Conservation (phyloP, 2,888 invertebrate species). For the Balanococcus diminutus region DNA sequence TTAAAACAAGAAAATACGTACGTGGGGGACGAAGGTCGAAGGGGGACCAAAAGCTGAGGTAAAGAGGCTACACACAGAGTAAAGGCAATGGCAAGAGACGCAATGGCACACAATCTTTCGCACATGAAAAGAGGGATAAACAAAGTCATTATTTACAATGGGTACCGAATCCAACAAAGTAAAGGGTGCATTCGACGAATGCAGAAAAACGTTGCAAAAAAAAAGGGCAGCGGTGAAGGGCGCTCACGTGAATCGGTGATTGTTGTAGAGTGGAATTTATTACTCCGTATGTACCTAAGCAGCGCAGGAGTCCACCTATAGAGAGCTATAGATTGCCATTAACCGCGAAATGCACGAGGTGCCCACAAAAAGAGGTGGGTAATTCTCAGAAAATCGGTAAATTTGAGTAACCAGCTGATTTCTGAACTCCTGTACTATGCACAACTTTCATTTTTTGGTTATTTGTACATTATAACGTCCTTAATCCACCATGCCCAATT, state of each 20-base stretch:
- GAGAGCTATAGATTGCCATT: not conserved
- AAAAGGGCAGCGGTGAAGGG: not conserved
- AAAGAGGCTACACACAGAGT: not conserved
- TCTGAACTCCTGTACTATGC: too few relatives aligned
- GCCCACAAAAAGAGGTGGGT: not conserved
- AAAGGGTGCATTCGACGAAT: slow-evolving; percentile 49
- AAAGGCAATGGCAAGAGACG: not conserved
- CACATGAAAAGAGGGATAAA: slow-evolving; percentile 44
- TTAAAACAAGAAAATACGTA: not conserved
- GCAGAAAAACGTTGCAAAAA: not conserved
- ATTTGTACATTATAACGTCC: too few relatives aligned
- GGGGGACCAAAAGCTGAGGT: too few relatives aligned
- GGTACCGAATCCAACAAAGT: not conserved
- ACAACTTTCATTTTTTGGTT: not conserved
- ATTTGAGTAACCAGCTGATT: too few relatives aligned
- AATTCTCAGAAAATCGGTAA: too few relatives aligned
- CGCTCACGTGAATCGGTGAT: not conserved
- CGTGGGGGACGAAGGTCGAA: not conserved
- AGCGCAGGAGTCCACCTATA: too few relatives aligned
- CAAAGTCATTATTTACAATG: slow-evolving; percentile 52
- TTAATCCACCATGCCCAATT: too few relatives aligned
- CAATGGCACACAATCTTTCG: not conserved
- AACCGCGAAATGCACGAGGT: not conserved
- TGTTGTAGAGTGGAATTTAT: not conserved
- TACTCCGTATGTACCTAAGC: too few relatives aligned